Evolutionary conservation across 2,113 vertebrate species (phyloP).

Genomic region (Pheucticus melanocephalus): DNA sequence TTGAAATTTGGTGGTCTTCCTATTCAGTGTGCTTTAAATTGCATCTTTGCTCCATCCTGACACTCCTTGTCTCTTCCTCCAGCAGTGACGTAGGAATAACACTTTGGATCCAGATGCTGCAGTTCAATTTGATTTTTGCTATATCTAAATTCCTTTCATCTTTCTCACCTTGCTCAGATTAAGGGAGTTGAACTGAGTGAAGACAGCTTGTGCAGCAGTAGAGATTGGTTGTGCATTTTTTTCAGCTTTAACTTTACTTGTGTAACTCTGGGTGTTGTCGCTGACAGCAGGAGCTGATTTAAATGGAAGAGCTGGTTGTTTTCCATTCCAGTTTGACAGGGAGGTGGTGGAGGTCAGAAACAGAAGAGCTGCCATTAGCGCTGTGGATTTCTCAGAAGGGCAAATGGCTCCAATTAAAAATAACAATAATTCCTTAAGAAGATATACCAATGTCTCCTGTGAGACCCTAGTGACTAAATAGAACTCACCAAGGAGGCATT

Average conservation of each 20-base stretch:
- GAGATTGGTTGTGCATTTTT: background rate
- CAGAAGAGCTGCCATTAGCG: background rate
- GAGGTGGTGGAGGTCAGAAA: constrained; percentile 31
- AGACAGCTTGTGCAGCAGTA: background rate
- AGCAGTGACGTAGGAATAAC: background rate
- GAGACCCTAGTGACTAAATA: background rate
- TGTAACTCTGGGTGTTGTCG: constrained; percentile 20
- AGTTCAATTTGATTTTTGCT: background rate
- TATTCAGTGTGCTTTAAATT: background rate
- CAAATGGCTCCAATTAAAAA: constrained; percentile 53
- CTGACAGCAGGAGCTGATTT: constrained; percentile 23
- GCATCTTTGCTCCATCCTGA: background rate
- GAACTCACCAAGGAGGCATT: background rate
- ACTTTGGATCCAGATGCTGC: background rate
- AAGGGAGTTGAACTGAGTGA: background rate
- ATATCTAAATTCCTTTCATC: background rate
- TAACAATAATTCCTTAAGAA: constrained; percentile 29
- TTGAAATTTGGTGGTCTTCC: background rate
- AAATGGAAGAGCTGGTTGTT: constrained; percentile 39
- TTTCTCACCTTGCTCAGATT: background rate
- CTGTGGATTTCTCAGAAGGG: constrained; percentile 1
- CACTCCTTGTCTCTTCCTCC: background rate
- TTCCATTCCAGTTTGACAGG: constrained; percentile 38
- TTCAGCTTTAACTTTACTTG: background rate
- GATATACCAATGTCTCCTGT: background rate